A percentile compares a stretch with the other conserved stretches of the same genome.
phyloP scores from a whole-genome alignment of 2,888 invertebrate species.

The Tenthredo mesomela region DNA sequence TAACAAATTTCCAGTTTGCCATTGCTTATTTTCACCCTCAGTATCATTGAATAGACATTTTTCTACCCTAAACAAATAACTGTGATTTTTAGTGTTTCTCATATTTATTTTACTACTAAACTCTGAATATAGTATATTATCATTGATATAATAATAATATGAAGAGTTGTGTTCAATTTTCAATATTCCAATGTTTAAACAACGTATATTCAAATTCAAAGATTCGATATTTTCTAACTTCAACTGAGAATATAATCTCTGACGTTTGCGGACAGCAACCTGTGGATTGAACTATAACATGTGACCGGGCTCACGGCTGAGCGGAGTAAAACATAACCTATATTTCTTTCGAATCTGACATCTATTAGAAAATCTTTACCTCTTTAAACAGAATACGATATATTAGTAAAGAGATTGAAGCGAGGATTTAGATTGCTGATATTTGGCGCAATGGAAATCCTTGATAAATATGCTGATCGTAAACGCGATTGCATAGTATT shows the following conservation, averaged over 20 bases:
- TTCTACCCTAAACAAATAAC: neutral
- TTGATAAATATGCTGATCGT: neutral
- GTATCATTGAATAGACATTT: neutral
- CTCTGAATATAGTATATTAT: neutral
- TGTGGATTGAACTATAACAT: neutral
- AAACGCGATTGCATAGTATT: neutral
- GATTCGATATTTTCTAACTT: neutral
- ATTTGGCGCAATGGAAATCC: neutral
- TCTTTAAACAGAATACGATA: neutral
- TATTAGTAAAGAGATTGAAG: neutral
- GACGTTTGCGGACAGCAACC: neutral
- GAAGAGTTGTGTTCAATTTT: neutral
- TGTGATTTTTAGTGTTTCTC: neutral
- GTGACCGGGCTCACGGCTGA: neutral
- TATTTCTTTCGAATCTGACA: conserved; percentile 17
- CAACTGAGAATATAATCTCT: neutral
- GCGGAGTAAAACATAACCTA: neutral
- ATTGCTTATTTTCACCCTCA: neutral
- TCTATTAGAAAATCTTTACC: neutral
- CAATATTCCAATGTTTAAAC: neutral
- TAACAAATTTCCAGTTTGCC: conserved; percentile 16
- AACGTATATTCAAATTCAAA: neutral
- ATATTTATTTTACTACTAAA: neutral
- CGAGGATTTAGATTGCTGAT: neutral
- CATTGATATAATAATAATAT: neutral